These are phyloP conservation scores for Oncopodura yosiiana DNA, from an alignment of 1,140 invertebrate genomes.

Conservation along the genomic window DNA sequence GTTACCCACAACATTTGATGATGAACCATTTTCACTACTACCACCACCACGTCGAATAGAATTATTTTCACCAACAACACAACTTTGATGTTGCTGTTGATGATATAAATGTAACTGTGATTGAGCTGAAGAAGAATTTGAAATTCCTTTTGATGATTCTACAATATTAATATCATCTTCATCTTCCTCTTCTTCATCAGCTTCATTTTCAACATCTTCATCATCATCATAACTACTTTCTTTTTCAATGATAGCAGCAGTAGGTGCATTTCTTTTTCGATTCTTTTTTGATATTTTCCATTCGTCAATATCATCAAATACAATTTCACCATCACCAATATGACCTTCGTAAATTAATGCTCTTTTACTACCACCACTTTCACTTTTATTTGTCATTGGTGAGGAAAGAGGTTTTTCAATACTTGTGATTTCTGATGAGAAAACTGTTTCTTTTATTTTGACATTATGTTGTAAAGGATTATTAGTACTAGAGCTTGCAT, in stretches of 20 bases:
- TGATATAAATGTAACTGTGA: constrained; percentile 4
- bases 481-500: neutral
- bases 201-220: neutral
- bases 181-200: neutral
- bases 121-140: neutral
- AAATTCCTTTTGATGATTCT: constrained; percentile 10
- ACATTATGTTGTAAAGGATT: neutral
- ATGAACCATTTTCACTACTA: constrained; percentile 14
- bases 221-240: constrained; percentile 36
- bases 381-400: neutral
- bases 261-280: constrained; percentile 11
- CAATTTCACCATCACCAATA: constrained; percentile 61
- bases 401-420: constrained; percentile 28
- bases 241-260: constrained; percentile 33
- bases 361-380: neutral
- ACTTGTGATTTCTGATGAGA: constrained; percentile 32
- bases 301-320: constrained; percentile 73
- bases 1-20: too few relatives aligned
- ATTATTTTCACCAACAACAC: constrained; percentile 2
- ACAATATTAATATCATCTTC: constrained; percentile 10
- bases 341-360: constrained; percentile 37
- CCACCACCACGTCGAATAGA: constrained; percentile 53
- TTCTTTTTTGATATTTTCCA: constrained; percentile 37
- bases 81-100: too few relatives aligned
- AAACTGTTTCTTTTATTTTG: constrained; percentile 34